These are phyloP conservation scores for Helicorthomorpha holstii DNA, from an alignment of 1,140 invertebrate species.

Conservation along the genomic window DNA sequence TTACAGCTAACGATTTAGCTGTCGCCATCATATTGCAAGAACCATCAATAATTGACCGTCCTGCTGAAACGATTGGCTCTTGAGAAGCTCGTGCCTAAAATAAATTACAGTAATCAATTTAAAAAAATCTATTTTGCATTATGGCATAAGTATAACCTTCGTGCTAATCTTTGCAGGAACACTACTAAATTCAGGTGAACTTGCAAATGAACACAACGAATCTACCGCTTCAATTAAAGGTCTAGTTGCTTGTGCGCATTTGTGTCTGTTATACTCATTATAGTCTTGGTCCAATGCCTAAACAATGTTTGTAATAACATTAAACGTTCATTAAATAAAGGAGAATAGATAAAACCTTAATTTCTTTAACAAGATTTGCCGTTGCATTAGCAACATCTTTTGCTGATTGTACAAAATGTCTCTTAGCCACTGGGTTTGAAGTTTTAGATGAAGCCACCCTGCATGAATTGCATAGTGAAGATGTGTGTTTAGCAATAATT, in stretches of 20 bases:
- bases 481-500: conserved; percentile 89
- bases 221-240: conserved; percentile 82
- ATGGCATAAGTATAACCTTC: conserved; percentile 49
- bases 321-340: background rate
- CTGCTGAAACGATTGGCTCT: conserved; percentile 71
- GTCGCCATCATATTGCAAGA: conserved; percentile 78
- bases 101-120: conserved; percentile 3
- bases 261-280: conserved; percentile 48
- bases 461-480: conserved; percentile 85
- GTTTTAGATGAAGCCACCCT: conserved; percentile 80
- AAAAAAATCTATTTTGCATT: background rate
- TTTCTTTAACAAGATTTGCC: conserved; percentile 81
- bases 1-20: conserved; percentile 72
- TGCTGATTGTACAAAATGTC: conserved; percentile 93
- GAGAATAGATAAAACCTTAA: conserved; percentile 23
- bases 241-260: conserved; percentile 60
- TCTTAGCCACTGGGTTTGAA: conserved; percentile 77
- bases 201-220: conserved; percentile 79
- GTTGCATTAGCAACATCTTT: conserved; percentile 96
- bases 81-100: conserved; percentile 37
- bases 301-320: conserved; percentile 5
- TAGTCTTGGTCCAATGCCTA: conserved; percentile 64
- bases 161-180: conserved; percentile 78
- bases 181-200: conserved; percentile 78
- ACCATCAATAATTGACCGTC: conserved; percentile 58